Conservation (phyloP, 2,888 invertebrate species). For the Mactromeris polynyma region DNA sequence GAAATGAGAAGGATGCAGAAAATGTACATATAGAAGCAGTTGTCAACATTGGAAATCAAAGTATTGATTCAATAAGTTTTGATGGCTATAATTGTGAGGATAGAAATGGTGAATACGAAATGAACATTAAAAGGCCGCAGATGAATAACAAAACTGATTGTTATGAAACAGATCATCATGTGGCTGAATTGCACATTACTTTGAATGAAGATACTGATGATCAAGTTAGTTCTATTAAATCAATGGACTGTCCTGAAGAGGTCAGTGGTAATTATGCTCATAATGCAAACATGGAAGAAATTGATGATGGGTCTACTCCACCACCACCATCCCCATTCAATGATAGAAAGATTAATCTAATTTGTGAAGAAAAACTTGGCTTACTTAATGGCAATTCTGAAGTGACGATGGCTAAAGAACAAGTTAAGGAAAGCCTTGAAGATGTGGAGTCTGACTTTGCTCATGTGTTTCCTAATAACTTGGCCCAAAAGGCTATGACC, state of each 20-base stretch:
- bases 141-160: neutral
- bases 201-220: constrained; percentile 19
- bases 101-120: neutral
- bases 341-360: constrained; percentile 18
- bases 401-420: neutral
- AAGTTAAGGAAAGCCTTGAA: neutral
- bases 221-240: constrained; percentile 4
- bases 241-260: neutral
- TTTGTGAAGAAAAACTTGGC: neutral
- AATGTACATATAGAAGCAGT: neutral
- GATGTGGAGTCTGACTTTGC: neutral
- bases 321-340: constrained; percentile 45
- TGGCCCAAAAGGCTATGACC: neutral
- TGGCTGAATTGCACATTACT: neutral
- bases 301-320: constrained; percentile 7
- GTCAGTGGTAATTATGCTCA: neutral
- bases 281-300: neutral
- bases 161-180: neutral
- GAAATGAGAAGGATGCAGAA: neutral
- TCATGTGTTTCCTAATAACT: neutral
- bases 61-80: neutral
- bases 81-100: neutral
- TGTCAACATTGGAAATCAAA: neutral
- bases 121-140: neutral
- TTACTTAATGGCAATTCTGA: neutral